These are phyloP conservation scores for Montipora foliosa DNA, from an alignment of 64 coral and sea anemone genomes.

Conservation along the genomic window DNA sequence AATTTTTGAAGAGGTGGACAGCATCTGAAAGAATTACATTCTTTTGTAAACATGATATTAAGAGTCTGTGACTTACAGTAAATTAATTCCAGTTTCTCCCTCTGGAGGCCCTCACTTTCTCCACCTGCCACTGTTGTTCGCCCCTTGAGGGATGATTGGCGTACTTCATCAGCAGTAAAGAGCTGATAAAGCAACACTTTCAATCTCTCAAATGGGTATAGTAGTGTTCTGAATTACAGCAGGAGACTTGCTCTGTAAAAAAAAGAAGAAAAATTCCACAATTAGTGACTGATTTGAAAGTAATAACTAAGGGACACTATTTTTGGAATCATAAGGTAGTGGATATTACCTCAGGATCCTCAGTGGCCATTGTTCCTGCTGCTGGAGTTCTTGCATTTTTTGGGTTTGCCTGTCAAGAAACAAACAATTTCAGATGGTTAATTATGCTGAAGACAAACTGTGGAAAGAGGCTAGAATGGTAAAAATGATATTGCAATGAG, in stretches of 20 bases:
- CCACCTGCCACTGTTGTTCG: conserved; percentile 1
- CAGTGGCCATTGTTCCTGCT: not conserved
- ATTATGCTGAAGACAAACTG: not conserved
- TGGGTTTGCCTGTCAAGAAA: conserved; percentile 6
- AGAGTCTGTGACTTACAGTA: conserved; percentile 22
- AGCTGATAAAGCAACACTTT: conserved; percentile 28
- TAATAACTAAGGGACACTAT: not conserved
- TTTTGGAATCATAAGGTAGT: conserved; percentile 10
- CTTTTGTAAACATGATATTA: conserved; percentile 12
- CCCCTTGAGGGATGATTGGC: conserved; percentile 26
- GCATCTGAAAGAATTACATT: not conserved
- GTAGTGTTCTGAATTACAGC: conserved; percentile 15
- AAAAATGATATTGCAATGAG: not conserved
- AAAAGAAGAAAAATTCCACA: not conserved
- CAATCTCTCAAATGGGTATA: conserved; percentile 12
- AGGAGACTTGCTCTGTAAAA: not conserved
- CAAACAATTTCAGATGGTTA: not conserved
- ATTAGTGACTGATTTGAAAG: conserved; percentile 15
- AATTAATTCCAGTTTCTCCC: conserved; percentile 14
- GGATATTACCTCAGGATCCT: not conserved
- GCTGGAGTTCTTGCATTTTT: not conserved
- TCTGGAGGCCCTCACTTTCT: conserved; percentile 32
- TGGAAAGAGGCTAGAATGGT: not conserved
- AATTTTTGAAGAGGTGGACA: no score
- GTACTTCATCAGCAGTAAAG: conserved; percentile 34